Percentiles rank a stretch among this genome's conserved stretches.
phyloP scores from a whole-genome alignment of 2,113 vertebrate genomes.

The Setophaga kirtlandii region DNA sequence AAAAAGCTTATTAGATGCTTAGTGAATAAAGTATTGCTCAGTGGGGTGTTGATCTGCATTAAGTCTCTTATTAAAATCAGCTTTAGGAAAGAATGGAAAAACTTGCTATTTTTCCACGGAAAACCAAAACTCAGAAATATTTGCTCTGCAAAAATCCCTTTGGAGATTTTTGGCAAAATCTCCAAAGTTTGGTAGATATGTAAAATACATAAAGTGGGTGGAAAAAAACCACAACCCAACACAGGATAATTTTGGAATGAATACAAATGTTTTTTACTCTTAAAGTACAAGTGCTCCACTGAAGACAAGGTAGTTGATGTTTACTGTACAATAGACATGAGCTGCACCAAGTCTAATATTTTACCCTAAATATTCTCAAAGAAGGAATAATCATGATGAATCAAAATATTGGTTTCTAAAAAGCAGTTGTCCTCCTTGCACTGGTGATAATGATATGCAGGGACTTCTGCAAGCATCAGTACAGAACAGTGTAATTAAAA shows the following conservation, averaged over 20 bases:
- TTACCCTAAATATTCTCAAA: not conserved
- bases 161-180: not conserved
- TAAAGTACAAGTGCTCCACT: not conserved
- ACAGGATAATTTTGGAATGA: not conserved
- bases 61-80: not conserved
- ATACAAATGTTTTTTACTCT: not conserved
- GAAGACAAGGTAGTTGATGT: not conserved
- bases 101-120: not conserved
- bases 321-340: not conserved
- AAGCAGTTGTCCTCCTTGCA: not conserved
- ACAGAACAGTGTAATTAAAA: not conserved
- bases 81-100: not conserved
- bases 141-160: not conserved
- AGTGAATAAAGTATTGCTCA: not conserved
- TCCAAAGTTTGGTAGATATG: not conserved
- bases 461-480: not conserved
- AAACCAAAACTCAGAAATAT: not conserved
- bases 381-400: not conserved
- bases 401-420: not conserved
- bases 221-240: accelerated
- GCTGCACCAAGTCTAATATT: not conserved
- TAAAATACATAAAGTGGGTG: not conserved
- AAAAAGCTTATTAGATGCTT: not conserved
- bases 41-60: not conserved
- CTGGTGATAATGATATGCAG: not conserved